Conservation (phyloP, 30 jellyfish, hydroid and myxozoan species). For the Hydra vulgaris region DNA sequence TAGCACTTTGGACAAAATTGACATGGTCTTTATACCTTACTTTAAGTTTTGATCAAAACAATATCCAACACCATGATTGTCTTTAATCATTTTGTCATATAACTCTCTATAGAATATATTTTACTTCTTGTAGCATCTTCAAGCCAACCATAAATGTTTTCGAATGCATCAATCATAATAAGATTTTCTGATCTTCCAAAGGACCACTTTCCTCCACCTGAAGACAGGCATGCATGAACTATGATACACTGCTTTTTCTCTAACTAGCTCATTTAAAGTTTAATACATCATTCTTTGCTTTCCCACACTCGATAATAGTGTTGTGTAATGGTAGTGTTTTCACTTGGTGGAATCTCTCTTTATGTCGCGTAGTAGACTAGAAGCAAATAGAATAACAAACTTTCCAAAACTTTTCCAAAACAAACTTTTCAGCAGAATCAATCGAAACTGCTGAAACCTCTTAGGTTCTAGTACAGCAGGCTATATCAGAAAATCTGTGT, state of each 20-base stretch:
- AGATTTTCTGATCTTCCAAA: conserved; percentile 27
- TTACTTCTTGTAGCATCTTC: conserved; percentile 27
- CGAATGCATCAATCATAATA: conserved; percentile 20
- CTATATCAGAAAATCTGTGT: conserved; percentile 9
- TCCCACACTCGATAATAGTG: conserved; percentile 22
- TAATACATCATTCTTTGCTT: conserved; percentile 11
- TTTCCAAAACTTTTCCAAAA: conserved; percentile 15
- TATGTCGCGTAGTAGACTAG: conserved; percentile 15
- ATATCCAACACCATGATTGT: conserved; percentile 23
- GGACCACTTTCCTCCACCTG: conserved; percentile 10
- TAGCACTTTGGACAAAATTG: conserved; percentile 30
- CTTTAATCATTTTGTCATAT: conserved; percentile 8
- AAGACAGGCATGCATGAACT: conserved; percentile 31
- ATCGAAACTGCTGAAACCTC: conserved; percentile 21
- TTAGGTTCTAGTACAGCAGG: conserved; percentile 35
- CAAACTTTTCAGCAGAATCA: no score
- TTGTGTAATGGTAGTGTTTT: conserved; percentile 27
- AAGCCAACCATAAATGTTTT: conserved; percentile 32
- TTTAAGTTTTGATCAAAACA: conserved; percentile 18
- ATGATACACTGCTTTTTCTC: conserved; percentile 45
- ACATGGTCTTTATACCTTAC: conserved; percentile 36
- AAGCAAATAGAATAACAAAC: conserved; percentile 30
- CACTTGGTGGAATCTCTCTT: conserved; percentile 26
- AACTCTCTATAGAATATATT: conserved; percentile 30
- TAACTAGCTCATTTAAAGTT: conserved; percentile 27